phyloP scores from a whole-genome alignment of 1,140 invertebrate genomes.

The Apis florea region DNA sequence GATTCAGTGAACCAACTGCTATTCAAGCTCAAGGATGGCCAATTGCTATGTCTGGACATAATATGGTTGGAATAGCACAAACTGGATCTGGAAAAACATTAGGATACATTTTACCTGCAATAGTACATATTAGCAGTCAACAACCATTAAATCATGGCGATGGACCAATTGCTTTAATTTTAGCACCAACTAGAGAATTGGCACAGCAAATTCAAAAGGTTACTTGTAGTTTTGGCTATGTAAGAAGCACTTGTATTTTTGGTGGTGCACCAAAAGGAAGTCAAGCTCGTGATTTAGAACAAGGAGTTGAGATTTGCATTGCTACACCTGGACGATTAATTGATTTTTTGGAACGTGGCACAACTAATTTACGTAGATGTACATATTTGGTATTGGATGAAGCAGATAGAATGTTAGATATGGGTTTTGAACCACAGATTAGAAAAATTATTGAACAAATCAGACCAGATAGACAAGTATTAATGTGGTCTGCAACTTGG shows the following conservation, averaged over 20 bases:
- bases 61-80: slow-evolving; percentile 97
- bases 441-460: slow-evolving; percentile 98
- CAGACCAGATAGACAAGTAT: slow-evolving; percentile 86
- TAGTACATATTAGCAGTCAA: slow-evolving; percentile 97
- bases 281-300: slow-evolving; percentile 91
- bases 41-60: slow-evolving; percentile 93
- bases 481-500: slow-evolving; percentile 99
- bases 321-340: slow-evolving; percentile 97
- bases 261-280: slow-evolving; percentile 95
- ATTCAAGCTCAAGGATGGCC: slow-evolving; percentile 97
- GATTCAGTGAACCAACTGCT: slow-evolving; percentile 92
- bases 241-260: slow-evolving; percentile 96
- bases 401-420: slow-evolving; percentile 98
- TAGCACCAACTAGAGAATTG: slow-evolving; percentile 97
- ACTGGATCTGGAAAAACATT: slow-evolving; percentile 96
- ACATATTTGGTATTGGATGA: slow-evolving; percentile 98
- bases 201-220: slow-evolving; percentile 99
- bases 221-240: slow-evolving; percentile 93
- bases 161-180: slow-evolving; percentile 94
- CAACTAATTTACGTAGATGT: slow-evolving; percentile 93
- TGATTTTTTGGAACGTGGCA: slow-evolving; percentile 95
- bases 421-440: slow-evolving; percentile 99
- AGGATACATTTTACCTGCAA: slow-evolving; percentile 90
- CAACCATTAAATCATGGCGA: slow-evolving; percentile 90
- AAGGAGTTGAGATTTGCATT: slow-evolving; percentile 93